A percentile compares a stretch with the other conserved stretches of the same genome.
Conservation (phyloP, 2,888 invertebrate species). For the Protodeltote pygarga region DNA sequence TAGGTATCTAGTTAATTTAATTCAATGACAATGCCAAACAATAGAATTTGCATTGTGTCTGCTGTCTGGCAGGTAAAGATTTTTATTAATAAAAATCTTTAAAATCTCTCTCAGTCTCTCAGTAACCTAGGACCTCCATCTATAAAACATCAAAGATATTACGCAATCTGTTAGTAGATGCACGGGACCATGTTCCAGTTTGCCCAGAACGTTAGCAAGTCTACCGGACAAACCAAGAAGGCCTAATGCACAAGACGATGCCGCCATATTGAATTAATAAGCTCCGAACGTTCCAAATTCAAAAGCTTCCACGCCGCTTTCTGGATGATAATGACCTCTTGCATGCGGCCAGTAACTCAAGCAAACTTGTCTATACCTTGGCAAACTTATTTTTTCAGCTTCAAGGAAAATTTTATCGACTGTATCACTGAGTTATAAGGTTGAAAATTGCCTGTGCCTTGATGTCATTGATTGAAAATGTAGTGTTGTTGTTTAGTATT, state of each 20-base stretch:
- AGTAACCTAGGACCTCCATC: neutral
- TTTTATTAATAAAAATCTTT: no score
- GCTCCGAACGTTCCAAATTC: conserved; percentile 66
- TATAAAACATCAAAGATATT: conserved; percentile 18
- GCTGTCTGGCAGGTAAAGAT: no score
- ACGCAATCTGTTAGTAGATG: conserved; percentile 4
- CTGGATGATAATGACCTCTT: conserved; percentile 76
- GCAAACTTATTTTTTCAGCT: conserved; percentile 35
- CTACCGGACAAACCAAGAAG: conserved; percentile 47
- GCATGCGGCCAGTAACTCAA: conserved; percentile 75
- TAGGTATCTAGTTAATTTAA: no score
- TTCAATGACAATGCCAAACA: no score
- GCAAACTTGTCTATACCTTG: conserved; percentile 70
- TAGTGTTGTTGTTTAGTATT: conserved; percentile 57
- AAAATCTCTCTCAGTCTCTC: neutral
- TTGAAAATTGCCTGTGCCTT: conserved; percentile 41
- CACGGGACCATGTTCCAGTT: conserved; percentile 24
- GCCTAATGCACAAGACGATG: conserved; percentile 55
- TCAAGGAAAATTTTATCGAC: neutral
- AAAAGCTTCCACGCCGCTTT: conserved; percentile 69
- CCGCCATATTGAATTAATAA: conserved; percentile 72
- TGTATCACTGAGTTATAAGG: conserved; percentile 39
- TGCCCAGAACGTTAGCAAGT: conserved; percentile 31
- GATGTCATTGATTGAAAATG: conserved; percentile 19
- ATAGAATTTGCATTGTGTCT: no score